Evolutionary conservation across 1,140 invertebrate species (phyloP).

Genomic region (Littorina saxatilis): DNA sequence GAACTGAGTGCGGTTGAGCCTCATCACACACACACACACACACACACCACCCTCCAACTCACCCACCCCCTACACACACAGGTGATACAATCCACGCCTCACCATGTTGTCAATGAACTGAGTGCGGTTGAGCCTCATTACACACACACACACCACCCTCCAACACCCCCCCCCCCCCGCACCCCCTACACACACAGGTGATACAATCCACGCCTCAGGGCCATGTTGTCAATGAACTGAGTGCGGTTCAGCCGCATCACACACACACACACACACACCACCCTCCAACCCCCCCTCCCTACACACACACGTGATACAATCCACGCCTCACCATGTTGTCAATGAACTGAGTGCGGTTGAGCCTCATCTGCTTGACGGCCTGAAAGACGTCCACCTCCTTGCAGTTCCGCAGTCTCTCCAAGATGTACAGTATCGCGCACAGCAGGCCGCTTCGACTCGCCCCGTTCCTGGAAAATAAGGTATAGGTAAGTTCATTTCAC

Average conservation of each 20-base stretch:
- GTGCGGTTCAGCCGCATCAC: constrained; percentile 64
- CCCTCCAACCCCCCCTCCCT: too few relatives aligned
- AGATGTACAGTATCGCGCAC: constrained; percentile 71
- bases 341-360: constrained; percentile 70
- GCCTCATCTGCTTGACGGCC: constrained; percentile 73
- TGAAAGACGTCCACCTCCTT: constrained; percentile 77
- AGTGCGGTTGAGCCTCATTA: constrained; percentile 64
- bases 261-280: too few relatives aligned
- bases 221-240: constrained; percentile 69
- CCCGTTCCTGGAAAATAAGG: constrained; percentile 70
- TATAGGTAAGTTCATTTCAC: too few relatives aligned
- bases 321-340: constrained; percentile 69
- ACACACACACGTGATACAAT: too few relatives aligned
- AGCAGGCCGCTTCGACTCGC: constrained; percentile 74
- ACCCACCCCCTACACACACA: too few relatives aligned
- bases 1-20: constrained; percentile 69
- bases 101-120: constrained; percentile 70
- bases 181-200: too few relatives aligned
- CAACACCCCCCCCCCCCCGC: too few relatives aligned
- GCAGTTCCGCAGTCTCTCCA: constrained; percentile 75
- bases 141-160: not conserved
- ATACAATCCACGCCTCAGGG: too few relatives aligned
- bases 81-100: too few relatives aligned
- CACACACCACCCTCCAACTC: too few relatives aligned
- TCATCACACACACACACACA: constrained; percentile 31